phyloP scores from a whole-genome alignment of 2,797 vertebrate species.

The Paramormyrops hopkinsi region DNA sequence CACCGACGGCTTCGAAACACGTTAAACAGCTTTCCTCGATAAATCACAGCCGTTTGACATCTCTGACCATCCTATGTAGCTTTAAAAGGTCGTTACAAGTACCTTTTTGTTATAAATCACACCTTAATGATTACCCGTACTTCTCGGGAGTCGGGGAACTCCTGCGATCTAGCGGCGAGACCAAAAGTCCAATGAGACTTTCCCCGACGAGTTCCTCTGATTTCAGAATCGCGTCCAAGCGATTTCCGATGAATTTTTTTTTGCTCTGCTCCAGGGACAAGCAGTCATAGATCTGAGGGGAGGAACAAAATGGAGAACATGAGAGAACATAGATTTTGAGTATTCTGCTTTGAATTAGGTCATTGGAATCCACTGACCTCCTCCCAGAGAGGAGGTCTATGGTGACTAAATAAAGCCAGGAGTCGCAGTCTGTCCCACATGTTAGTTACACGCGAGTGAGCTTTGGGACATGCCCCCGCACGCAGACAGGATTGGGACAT shows the following conservation, averaged over 20 bases:
- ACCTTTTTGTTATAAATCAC: constrained; percentile 16
- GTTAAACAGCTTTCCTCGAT: constrained; percentile 9
- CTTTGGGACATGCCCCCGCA: constrained; percentile 14
- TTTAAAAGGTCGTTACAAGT: constrained; percentile 10
- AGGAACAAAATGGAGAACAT: background rate
- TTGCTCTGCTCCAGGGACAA: constrained; percentile 35
- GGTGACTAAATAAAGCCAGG: constrained; percentile 53
- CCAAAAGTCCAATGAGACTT: background rate
- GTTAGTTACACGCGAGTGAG: constrained; percentile 35
- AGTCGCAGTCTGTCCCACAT: constrained; percentile 55
- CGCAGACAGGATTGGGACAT: constrained; percentile 34
- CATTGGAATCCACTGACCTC: constrained; percentile 71
- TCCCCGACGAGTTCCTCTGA: background rate
- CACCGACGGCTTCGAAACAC: background rate
- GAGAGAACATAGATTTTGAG: constrained; percentile 44
- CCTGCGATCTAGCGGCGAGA: background rate
- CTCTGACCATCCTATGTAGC: background rate
- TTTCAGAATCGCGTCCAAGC: constrained; percentile 29
- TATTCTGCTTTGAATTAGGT: constrained; percentile 71
- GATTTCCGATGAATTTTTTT: constrained; percentile 34
- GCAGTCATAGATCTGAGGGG: constrained; percentile 37
- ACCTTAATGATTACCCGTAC: background rate
- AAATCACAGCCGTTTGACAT: background rate
- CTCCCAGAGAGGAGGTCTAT: constrained; percentile 45
- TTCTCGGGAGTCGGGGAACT: background rate